Conservation (phyloP, 92 coral and sea anemone species). For the Zoanthus sociatus region DNA sequence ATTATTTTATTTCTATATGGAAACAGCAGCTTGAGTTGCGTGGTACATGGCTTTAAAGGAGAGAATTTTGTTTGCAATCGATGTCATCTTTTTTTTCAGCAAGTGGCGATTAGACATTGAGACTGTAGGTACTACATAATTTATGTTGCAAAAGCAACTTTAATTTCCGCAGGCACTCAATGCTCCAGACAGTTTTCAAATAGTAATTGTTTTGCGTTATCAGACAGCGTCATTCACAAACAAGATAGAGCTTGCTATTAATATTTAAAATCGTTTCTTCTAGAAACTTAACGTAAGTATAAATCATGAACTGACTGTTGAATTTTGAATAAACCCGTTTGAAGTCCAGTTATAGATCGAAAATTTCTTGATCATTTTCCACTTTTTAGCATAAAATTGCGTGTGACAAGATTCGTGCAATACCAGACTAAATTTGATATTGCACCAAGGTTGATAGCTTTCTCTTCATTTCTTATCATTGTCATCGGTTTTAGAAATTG, state of each 20-base stretch:
- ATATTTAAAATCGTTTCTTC: not conserved
- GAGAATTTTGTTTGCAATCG: not conserved
- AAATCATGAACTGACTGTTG: not conserved
- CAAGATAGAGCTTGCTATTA: not conserved
- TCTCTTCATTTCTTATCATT: too few species aligned
- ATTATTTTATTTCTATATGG: not conserved
- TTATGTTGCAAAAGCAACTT: not conserved
- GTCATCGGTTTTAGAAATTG: too few species aligned
- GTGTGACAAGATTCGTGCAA: not conserved
- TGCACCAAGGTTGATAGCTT: too few species aligned
- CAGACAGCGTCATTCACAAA: not conserved
- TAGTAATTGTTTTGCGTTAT: not conserved
- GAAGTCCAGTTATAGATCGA: not conserved
- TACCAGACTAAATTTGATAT: not conserved
- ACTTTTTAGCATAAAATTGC: not conserved
- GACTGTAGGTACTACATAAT: not conserved
- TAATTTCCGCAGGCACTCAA: constrained; percentile 13
- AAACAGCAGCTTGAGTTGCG: not conserved
- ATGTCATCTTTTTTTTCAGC: not conserved
- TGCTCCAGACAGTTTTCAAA: too few species aligned
- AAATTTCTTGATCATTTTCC: not conserved
- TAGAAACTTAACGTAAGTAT: not conserved
- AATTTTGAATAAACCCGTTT: not conserved
- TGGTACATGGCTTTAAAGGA: not conserved
- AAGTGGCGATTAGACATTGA: not conserved